Base-by-base conservation (phyloP, 2,113 vertebrate species). In the Phainopepla nitens region DNA sequence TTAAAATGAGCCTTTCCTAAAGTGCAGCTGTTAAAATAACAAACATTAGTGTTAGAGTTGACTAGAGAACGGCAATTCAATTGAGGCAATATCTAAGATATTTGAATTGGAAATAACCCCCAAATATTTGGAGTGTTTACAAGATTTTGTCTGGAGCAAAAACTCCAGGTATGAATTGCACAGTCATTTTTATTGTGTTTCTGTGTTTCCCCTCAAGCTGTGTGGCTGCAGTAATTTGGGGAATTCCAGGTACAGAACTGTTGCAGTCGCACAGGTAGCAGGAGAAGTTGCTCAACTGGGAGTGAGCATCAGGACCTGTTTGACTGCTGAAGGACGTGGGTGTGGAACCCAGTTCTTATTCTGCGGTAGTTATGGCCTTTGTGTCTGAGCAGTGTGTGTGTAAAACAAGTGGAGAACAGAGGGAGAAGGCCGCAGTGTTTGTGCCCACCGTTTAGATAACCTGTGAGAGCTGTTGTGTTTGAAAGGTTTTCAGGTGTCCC, bases 1-100 rank as follows among this genome's bases (percentile, higher is more conserved):
- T 57, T 90, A 70, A 89, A 93, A 93, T 60, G 76, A 92, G 85
- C 15, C 1, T 90, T 95, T 96, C 35, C 71, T 95, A 36, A 92
- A 93, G 65, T 36, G 88, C 88, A 49, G 85, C 96, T 81, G 60
- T 93, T 97, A 94, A 96, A 93, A 78, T 78, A 92, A 71, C 68
- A 86, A 81, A 90, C 92, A 75, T 96, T 83, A 93, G 62, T 56
- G 66, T 69, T 76, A 71, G 82, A 83, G 75, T 78, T 92, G 89
- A 82, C 87, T 94, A 25, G 84, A 95, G 57, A 85, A 58, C 25
- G 64, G 85, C 68, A 93, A 45, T 94, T 92, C 80, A 92, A 23
- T 60, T 81, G 93, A 89, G 82, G 39, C 68, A 78, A 27, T 73
- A 45, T 56, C 44, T n/a, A 25, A 90, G 79, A 17, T 62, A 81